Conservation (phyloP, 2,888 invertebrate genomes). For the Cryptus viduatorius region DNA sequence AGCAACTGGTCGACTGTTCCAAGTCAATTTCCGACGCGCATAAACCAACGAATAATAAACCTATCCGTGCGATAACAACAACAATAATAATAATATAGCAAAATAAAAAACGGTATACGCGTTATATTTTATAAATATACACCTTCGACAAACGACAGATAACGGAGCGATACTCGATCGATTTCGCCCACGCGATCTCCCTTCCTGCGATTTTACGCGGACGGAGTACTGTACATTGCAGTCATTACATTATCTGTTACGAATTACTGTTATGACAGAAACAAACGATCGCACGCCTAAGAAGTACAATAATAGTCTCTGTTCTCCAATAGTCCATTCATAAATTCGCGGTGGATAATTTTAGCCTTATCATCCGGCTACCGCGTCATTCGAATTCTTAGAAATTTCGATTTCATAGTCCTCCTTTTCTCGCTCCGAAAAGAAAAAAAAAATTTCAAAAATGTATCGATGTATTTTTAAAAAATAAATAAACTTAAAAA, state of each 20-base stretch:
- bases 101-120: slow-evolving; percentile 1
- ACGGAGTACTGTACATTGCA: not conserved
- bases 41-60: not conserved
- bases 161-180: slow-evolving; percentile 54
- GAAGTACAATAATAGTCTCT: slow-evolving; percentile 61
- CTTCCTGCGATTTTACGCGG: slow-evolving; percentile 2
- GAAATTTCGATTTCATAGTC: too few relatives aligned
- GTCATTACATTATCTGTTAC: slow-evolving; percentile 49
- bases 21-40: not conserved
- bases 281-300: slow-evolving; percentile 56
- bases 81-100: not conserved
- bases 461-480: too few relatives aligned
- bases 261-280: slow-evolving; percentile 59
- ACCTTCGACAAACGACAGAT: slow-evolving; percentile 31
- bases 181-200: slow-evolving; percentile 40
- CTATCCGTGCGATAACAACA: not conserved
- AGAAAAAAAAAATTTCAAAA: too few relatives aligned
- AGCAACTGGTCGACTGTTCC: not conserved
- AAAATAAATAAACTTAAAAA: too few relatives aligned
- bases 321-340: slow-evolving; percentile 57
- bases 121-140: not conserved
- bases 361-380: not conserved
- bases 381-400: too few relatives aligned
- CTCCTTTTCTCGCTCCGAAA: too few relatives aligned
- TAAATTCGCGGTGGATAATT: slow-evolving; percentile 5